Percentiles rank a stretch among this genome's conserved stretches.
phyloP scores from a whole-genome alignment of 2,113 vertebrate species.

The Cavia aperea region DNA sequence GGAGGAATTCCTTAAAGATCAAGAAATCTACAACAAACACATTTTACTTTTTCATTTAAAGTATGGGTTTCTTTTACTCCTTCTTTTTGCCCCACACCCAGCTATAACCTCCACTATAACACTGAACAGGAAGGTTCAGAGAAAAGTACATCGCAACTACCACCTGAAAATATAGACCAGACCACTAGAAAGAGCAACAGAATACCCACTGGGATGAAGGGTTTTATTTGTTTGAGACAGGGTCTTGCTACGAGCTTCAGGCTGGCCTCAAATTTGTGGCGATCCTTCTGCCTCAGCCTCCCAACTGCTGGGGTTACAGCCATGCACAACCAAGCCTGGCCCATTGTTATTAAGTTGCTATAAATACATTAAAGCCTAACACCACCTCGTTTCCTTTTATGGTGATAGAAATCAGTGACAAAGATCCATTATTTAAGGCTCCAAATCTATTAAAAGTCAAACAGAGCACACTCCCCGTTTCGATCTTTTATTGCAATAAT shows the following conservation, averaged over 20 bases:
- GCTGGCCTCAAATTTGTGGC: neutral
- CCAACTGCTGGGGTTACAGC: neutral
- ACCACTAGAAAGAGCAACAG: neutral
- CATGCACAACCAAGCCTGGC: neutral
- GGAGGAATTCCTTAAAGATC: neutral
- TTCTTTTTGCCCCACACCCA: neutral
- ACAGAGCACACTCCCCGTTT: neutral
- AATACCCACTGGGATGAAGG: neutral
- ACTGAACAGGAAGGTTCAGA: neutral
- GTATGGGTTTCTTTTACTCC: neutral
- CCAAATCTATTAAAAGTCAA: neutral
- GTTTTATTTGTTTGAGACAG: neutral
- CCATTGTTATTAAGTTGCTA: neutral
- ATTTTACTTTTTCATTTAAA: neutral
- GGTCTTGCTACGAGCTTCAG: neutral
- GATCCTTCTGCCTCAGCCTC: neutral
- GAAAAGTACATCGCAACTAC: neutral
- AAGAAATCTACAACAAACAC: neutral
- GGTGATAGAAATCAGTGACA: neutral
- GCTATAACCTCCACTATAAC: neutral
- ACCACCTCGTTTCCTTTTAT: neutral
- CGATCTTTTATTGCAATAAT: too few species aligned
- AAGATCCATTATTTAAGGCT: neutral
- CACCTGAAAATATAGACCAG: neutral
- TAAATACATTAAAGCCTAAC: neutral